Evolutionary conservation across 2,888 invertebrate genomes (phyloP).

Genomic region (Fragum whitleyi): DNA sequence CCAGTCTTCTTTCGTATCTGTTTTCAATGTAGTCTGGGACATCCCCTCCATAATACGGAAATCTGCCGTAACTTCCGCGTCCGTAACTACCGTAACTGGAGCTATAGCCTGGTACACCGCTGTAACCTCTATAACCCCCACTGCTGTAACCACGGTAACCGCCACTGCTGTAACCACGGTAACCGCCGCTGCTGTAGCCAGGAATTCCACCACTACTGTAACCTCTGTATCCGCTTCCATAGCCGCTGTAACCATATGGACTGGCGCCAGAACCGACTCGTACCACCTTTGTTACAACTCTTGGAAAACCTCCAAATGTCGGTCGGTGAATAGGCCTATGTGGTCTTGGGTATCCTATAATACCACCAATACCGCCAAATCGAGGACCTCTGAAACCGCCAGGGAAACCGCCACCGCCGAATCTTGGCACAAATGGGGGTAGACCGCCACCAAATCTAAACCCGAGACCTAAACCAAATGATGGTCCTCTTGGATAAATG

Average conservation of each 20-base stretch:
- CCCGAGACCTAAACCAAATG: neutral
- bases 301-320: neutral
- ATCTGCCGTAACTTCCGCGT: neutral
- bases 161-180: neutral
- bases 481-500: neutral
- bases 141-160: no score
- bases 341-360: neutral
- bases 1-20: neutral
- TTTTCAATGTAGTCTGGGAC: neutral
- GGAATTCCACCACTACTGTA: neutral
- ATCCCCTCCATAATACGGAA: neutral
- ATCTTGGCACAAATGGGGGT: neutral
- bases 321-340: neutral
- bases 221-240: neutral
- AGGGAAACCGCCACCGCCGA: neutral
- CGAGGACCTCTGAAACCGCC: neutral
- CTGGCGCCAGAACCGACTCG: neutral
- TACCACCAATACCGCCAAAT: neutral
- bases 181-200: neutral
- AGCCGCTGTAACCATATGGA: neutral
- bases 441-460: neutral
- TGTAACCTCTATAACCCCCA: no score
- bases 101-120: neutral
- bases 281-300: neutral
- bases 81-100: neutral